phyloP scores from a whole-genome alignment of 30 jellyfish, hydroid and myxozoan species.

The Turritopsis dohrnii region DNA sequence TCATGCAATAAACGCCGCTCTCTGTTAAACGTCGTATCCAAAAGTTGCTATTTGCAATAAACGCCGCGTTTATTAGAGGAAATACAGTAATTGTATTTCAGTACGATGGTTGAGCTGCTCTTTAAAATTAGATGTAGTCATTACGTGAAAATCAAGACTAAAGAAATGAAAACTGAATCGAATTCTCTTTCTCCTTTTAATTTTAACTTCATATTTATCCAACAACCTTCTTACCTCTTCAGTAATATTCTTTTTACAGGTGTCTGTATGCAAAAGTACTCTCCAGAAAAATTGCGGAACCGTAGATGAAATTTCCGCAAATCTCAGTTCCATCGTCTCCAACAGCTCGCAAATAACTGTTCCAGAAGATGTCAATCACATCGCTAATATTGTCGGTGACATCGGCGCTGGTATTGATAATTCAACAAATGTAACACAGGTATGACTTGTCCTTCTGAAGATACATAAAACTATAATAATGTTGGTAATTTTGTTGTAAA shows the following conservation, averaged over 20 bases:
- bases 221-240: background rate
- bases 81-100: too few relatives aligned
- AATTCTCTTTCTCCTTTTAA: too few relatives aligned
- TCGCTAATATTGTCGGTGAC: slow-evolving; percentile 5
- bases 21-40: too few relatives aligned
- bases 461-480: background rate
- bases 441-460: background rate
- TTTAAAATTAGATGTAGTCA: too few relatives aligned
- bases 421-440: background rate
- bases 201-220: too few relatives aligned
- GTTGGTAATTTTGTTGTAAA: too few relatives aligned
- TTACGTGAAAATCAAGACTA: too few relatives aligned
- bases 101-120: too few relatives aligned
- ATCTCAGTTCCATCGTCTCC: slow-evolving; percentile 10
- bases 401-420: background rate
- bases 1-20: too few relatives aligned
- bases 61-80: too few relatives aligned
- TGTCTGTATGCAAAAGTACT: background rate
- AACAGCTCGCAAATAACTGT: slow-evolving; percentile 3
- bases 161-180: too few relatives aligned
- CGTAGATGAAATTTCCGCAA: background rate
- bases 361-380: slow-evolving; percentile 15
- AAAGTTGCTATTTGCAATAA: too few relatives aligned
- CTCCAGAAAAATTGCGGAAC: background rate
- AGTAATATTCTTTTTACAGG: background rate